Conservation (phyloP, 2,113 vertebrate genomes). For the Leucosticte australis region DNA sequence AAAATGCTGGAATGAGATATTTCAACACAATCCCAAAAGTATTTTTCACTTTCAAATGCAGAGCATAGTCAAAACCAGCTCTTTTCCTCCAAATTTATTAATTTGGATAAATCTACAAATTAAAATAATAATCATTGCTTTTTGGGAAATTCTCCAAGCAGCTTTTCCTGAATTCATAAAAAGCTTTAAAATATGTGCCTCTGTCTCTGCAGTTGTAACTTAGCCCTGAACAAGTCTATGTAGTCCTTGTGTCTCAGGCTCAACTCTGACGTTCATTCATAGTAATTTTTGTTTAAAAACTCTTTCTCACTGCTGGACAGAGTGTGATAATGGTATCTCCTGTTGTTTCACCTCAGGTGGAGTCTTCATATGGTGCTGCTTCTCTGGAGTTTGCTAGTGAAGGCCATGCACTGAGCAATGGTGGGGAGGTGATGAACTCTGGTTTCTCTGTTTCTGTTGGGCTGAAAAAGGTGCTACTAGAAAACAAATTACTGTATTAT, state of each 20-base stretch:
- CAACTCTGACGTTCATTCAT: not conserved
- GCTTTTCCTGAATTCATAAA: not conserved
- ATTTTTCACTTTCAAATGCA: not conserved
- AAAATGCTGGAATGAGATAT: not conserved
- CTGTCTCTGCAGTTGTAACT: not conserved
- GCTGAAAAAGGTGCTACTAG: not conserved
- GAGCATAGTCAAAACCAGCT: not conserved
- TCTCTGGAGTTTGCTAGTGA: not conserved
- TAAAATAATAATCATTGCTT: not conserved
- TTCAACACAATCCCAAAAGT: not conserved
- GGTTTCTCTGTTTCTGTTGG: not conserved
- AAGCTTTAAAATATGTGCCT: not conserved
- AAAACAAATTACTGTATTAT: not conserved
- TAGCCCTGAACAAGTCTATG: not conserved
- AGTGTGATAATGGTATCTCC: not conserved
- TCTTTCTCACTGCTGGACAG: not conserved
- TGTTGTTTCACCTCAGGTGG: not conserved
- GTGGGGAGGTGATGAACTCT: not conserved
- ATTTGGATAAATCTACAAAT: not conserved
- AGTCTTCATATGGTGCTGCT: fast-evolving
- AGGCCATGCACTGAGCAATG: not conserved
- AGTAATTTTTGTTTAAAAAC: not conserved
- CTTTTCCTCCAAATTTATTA: not conserved
- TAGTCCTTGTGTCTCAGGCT: not conserved
- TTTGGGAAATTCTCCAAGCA: not conserved